Base-by-base conservation (phyloP, 2,888 invertebrate species). In the Papilio gigon region DNA sequence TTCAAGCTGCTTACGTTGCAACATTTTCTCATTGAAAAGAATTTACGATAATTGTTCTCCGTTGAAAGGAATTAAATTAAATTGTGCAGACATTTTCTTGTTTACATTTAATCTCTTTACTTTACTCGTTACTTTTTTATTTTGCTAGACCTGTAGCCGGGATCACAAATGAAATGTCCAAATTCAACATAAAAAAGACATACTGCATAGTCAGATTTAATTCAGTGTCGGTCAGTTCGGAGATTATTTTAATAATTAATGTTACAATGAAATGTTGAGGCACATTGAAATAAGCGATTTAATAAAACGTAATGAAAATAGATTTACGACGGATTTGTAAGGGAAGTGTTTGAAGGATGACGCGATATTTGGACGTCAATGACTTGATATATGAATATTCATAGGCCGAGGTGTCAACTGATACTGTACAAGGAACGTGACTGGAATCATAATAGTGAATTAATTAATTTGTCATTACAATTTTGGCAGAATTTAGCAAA, bases 321-420 rank as follows among this genome's bases (percentile, higher is more conserved):
- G 70, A 61, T 72, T 70, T 67, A 50, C 72, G 70, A 76, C 74
- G 72, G 73, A 71, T 72, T 73, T 72, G 50, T 58, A 72, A 69
- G 62, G 68, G 30, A 58, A 56, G 67, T 50, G 40, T 53, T 68
- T 50, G 37, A 35, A 72, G 59, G 70, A 68, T 74, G 67, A 70
- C 65, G 33, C 64, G 72, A 56, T 68, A 65, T 47, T 59, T 64
- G 40, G 64, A 69, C 67, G 74, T 74, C 75, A 73, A 74, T 74
- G 75, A 77, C 76, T 75, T 70, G 59, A 63, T 65, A 76, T 76
- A 71, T 84, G 83, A 84, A 86, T 86, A 86, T 86, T 86, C 84
- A 85, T 84, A 74, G 75, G 70, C 76, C 73, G 75, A 76, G 72
- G 72, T 72, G 77, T 76, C 71, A 75, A 75, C 78, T 79, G 80